Evolutionary conservation across 2,888 invertebrate genomes (phyloP).

Genomic region (Tachina lurida): DNA sequence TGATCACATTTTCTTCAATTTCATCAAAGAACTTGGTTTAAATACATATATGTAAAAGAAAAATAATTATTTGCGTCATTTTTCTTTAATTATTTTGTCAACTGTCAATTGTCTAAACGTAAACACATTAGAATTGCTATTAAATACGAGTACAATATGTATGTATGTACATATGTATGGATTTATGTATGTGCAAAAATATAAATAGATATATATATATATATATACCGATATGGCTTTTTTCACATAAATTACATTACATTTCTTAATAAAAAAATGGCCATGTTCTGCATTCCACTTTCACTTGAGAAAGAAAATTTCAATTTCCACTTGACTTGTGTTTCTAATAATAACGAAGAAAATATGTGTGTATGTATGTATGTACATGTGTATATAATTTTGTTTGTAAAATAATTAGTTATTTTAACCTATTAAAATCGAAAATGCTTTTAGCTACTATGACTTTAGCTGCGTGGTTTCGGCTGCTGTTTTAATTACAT

Average conservation of each 20-base stretch:
- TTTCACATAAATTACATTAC: constrained; percentile 10
- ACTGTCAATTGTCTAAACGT: constrained; percentile 20
- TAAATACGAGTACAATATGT: too few species aligned
- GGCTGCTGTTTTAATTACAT: too few species aligned
- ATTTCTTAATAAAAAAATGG: constrained; percentile 14
- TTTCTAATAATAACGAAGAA: constrained; percentile 9
- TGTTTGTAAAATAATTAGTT: neutral
- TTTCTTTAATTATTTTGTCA: constrained; percentile 38
- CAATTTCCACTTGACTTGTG: neutral
- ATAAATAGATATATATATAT: too few species aligned
- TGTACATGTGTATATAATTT: neutral
- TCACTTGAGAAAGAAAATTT: constrained; percentile 10
- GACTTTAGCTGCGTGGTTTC: neutral
- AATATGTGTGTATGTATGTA: too few species aligned
- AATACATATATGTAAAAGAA: neutral
- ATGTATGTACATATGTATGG: neutral
- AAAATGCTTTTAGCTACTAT: neutral
- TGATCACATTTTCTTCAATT: constrained; percentile 7
- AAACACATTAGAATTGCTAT: neutral
- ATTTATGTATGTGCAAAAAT: neutral
- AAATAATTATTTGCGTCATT: constrained; percentile 49
- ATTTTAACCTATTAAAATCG: neutral
- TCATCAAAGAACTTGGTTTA: constrained; percentile 17
- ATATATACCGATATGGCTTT: neutral
- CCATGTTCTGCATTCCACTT: constrained; percentile 12